These are phyloP conservation scores for Pelodiscus sinensis DNA, from an alignment of 2,113 vertebrate genomes.

Conservation along the genomic window DNA sequence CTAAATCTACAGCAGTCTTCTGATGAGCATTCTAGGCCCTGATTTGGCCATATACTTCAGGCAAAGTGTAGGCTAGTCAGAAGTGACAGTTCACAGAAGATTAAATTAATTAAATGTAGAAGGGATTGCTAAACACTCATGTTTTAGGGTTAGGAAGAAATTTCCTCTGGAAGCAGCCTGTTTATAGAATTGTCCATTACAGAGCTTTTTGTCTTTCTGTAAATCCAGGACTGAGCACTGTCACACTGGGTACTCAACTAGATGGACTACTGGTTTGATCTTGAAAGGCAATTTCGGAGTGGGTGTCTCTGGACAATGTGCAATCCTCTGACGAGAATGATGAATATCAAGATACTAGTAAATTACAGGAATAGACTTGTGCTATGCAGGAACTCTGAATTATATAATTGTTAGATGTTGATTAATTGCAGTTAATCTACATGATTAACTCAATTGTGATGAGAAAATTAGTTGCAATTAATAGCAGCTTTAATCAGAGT, in stretches of 20 bases:
- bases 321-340: background rate
- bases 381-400: background rate
- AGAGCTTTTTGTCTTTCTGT: background rate
- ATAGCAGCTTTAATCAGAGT: too few relatives aligned
- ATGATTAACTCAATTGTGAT: too few relatives aligned
- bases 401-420: background rate
- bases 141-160: constrained; percentile 1
- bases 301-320: background rate
- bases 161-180: background rate
- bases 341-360: background rate
- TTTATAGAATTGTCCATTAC: background rate
- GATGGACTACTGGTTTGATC: background rate
- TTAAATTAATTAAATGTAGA: constrained; percentile 2
- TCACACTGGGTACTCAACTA: background rate
- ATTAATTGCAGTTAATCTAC: too few relatives aligned
- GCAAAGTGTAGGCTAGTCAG: background rate
- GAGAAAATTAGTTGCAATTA: too few relatives aligned
- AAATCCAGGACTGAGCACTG: background rate
- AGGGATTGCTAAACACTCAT: background rate
- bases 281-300: background rate
- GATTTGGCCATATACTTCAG: background rate
- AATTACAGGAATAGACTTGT: background rate
- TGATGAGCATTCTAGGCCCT: background rate
- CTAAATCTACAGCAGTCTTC: background rate
- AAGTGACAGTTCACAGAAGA: background rate